Percentiles rank a stretch among this genome's conserved stretches.
These are phyloP conservation scores for Hypomecis punctinalis DNA, from an alignment of 2,888 invertebrate genomes.

Conservation along the genomic window DNA sequence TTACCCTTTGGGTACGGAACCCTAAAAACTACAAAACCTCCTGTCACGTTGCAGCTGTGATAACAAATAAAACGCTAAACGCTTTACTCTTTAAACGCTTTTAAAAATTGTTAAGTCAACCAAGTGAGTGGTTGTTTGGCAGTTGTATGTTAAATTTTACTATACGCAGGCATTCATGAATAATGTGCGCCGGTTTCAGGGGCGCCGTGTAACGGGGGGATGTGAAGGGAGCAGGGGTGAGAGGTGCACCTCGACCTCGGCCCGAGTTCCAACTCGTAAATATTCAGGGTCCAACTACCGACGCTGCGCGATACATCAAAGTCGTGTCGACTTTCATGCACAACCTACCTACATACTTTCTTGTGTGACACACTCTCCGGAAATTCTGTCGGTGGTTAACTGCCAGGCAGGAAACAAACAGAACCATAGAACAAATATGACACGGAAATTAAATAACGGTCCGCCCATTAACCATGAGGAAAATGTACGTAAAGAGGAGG, in stretches of 20 bases:
- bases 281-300: slow-evolving; percentile 73
- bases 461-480: slow-evolving; percentile 31
- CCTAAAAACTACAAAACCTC: too few relatives aligned
- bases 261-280: slow-evolving; percentile 67
- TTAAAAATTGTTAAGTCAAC: slow-evolving; percentile 23
- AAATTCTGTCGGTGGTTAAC: slow-evolving; percentile 53
- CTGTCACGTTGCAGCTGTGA: too few relatives aligned
- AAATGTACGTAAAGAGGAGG: slow-evolving; percentile 20
- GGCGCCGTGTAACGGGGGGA: slow-evolving; percentile 29
- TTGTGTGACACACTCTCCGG: slow-evolving; percentile 51
- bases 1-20: too few relatives aligned
- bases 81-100: too few relatives aligned
- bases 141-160: slow-evolving; percentile 54
- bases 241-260: slow-evolving; percentile 50
- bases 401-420: slow-evolving; percentile 44
- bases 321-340: slow-evolving; percentile 67
- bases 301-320: slow-evolving; percentile 72
- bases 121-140: slow-evolving; percentile 49
- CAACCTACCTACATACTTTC: slow-evolving; percentile 54
- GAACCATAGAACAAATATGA: slow-evolving; percentile 55
- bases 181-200: slow-evolving; percentile 63
- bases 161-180: slow-evolving; percentile 57
- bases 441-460: slow-evolving; percentile 62
- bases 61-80: too few relatives aligned
- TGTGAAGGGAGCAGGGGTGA: slow-evolving; percentile 28